phyloP scores from a whole-genome alignment of 92 coral and sea anemone genomes.

The Siderastrea radians region DNA sequence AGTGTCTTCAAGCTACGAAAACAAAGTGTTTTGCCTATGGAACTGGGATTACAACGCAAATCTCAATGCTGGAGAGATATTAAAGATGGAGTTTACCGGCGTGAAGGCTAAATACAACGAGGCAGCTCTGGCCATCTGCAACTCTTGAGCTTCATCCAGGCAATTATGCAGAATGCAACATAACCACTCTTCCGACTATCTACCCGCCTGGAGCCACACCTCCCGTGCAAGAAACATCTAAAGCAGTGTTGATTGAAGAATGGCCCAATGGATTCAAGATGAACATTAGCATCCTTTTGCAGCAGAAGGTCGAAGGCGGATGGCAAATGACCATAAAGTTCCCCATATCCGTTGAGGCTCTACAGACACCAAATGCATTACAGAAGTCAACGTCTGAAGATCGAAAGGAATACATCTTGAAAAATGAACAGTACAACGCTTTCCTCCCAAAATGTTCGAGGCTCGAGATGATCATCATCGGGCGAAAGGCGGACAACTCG shows the following conservation, averaged over 20 bases:
- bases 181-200: slow-evolving; percentile 30
- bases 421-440: slow-evolving; percentile 45
- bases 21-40: slow-evolving; percentile 37
- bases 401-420: slow-evolving; percentile 18
- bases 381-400: slow-evolving; percentile 19
- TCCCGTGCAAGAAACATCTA: slow-evolving; percentile 29
- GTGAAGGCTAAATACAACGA: slow-evolving; percentile 19
- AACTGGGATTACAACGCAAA: slow-evolving; percentile 58
- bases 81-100: slow-evolving; percentile 54
- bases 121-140: slow-evolving; percentile 38
- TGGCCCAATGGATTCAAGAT: slow-evolving; percentile 53
- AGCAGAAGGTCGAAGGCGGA: slow-evolving; percentile 52
- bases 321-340: slow-evolving; percentile 65
- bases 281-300: slow-evolving; percentile 32
- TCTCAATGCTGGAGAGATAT: slow-evolving; percentile 28
- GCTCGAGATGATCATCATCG: slow-evolving; percentile 49
- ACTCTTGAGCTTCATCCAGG: slow-evolving; percentile 30
- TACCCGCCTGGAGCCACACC: slow-evolving; percentile 28
- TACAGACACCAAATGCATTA: slow-evolving; percentile 46
- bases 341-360: slow-evolving; percentile 33
- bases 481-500: background rate
- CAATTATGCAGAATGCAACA: slow-evolving; percentile 12
- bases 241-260: slow-evolving; percentile 11
- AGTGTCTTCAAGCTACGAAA: slow-evolving; percentile 12
- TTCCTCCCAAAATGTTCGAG: slow-evolving; percentile 39